Base-by-base conservation (phyloP, 64 coral and sea anemone genomes). In the Acropora tenuis region DNA sequence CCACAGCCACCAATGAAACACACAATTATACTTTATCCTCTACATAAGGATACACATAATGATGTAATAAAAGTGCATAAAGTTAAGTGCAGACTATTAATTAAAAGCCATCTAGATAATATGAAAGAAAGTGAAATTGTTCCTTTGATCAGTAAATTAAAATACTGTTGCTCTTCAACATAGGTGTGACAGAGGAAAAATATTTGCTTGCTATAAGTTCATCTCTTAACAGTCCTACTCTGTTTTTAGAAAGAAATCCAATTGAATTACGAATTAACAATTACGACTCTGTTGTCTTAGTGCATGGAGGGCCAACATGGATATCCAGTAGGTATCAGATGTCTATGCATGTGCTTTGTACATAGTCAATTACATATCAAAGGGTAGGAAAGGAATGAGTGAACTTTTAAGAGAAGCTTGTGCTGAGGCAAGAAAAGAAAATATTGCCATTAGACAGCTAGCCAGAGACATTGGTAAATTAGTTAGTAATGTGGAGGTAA, bases 1-100 rank as follows among this genome's bases (percentile, higher is more conserved):
- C 71, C 86, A 76, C 86, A 88, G 41, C 87, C 87, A 58, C 87
- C 87, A 11, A 42, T 89, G 74, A 89, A 50, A 50, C 48, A n/a
- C 68, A 80, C 43, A 6, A 16, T 40, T n/a, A 80, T 80, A 4
- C 78, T 53, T n/a, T 73, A 87, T 87, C 84, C 63, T 50, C 46
- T 87, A 72, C 43, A 73, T 44, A 44, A 43, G 19, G 84, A 45
- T 2, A 87, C 42, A 69, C 6, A 41, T 8, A 18, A 30, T 0
- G 8, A 5, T 49, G 16, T 20, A 72, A 55, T 87, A 17, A 87
- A 47, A 48, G 8, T 20, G 66, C 69, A 43, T 45, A 87, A 87
- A 72, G 43, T 73, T 18, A 87, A 8, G 18, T 87, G 84, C 72
- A 87, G 18, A 69, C 43, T 49, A 87, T 87, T 44, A 47, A 50